These are phyloP conservation scores for Jordanella pulchra DNA, from an alignment of 2,797 vertebrate species.

Conservation along the genomic window DNA sequence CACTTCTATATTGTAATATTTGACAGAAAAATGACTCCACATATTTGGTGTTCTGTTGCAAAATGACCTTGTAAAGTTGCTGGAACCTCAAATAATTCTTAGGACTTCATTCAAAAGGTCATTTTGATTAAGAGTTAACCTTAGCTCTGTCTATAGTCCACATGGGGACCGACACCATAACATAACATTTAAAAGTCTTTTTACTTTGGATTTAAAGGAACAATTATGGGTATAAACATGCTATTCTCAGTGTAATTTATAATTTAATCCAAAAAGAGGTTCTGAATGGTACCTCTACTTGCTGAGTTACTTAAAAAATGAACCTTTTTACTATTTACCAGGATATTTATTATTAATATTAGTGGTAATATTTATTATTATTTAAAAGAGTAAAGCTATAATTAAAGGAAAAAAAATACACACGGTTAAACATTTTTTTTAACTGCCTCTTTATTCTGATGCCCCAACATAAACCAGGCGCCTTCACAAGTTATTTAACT, in stretches of 20 bases:
- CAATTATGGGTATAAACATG: neutral
- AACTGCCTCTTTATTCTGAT: neutral
- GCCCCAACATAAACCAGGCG: neutral
- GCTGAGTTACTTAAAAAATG: too few species aligned
- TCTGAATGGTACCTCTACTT: too few species aligned
- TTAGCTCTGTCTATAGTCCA: neutral
- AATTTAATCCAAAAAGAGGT: too few species aligned
- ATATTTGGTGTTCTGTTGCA: neutral
- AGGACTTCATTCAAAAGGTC: neutral
- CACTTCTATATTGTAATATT: neutral
- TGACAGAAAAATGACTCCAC: neutral
- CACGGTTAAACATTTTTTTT: too few species aligned
- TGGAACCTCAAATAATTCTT: neutral
- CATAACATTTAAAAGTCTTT: too few species aligned
- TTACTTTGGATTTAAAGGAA: neutral
- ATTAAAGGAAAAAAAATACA: too few species aligned
- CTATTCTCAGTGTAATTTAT: neutral
- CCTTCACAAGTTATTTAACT: neutral
- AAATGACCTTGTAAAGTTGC: neutral
- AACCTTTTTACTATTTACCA: too few species aligned
- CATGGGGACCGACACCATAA: neutral
- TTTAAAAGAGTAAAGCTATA: too few species aligned
- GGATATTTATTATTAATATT: too few species aligned
- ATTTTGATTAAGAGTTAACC: neutral
- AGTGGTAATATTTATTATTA: too few species aligned